Base-by-base conservation (phyloP, 2,888 invertebrate genomes). In the Ennomos fuscantarius region DNA sequence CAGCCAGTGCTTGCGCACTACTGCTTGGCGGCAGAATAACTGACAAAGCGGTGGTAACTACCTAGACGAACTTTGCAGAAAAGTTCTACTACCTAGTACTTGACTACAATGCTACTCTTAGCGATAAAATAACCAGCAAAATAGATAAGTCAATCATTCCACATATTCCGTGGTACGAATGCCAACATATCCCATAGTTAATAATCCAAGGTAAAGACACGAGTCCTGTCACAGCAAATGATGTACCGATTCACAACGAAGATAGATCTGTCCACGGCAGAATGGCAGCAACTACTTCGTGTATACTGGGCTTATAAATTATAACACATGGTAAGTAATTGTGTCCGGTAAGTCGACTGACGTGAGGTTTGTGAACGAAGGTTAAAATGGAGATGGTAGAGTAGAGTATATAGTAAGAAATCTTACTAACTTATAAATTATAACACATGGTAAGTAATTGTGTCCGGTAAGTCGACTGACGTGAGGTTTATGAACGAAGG, bases 191-290 rank as follows among this genome's bases (percentile, higher is more conserved):
- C 33, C 49, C 50, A 59, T 57, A 62, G 57, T 65, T 65, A 63
- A 65, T 65, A 65, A 58, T 51, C 54, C 63, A 45, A 73, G 69
- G 70, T 67, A 62, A 66, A 64, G 67, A 69, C 76, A 76, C 71
- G 73, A 9, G 61, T 24, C 55, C 76, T 72, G 79, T 79, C 79
- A 75, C 51, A 64, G 69, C 62, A 75, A 78, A 79, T 76, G 79
- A 79, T 78, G 68, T 62, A 59, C 63, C 68, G 79, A 79, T 79
- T 48, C 46, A 45, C 60, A 66, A 78, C 78, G 72, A 72, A 79
- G 79, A 79, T 76, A 76, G 73, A 79, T 78, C 71, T 74, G 67
- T 73, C 76, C 55, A 36, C 58, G 50, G 55, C 40, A 48, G 41
- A 45, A 35, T 44, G 8, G 56, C 15, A 13, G 31, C 13, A 53